Conservation (phyloP, 1,140 invertebrate species). For the Drosophila persimilis region DNA sequence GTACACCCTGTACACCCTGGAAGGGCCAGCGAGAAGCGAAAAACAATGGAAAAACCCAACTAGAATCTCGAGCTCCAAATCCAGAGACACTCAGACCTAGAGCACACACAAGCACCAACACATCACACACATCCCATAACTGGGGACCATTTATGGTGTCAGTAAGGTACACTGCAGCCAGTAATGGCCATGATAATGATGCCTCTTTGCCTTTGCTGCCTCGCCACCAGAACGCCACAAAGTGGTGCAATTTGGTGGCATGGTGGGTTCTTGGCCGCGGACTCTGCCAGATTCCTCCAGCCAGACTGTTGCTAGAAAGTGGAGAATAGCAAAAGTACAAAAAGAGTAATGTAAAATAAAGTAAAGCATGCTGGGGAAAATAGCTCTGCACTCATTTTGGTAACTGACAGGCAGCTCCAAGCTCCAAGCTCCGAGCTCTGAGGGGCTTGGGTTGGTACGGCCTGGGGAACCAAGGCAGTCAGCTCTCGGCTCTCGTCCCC, state of each 20-base stretch:
- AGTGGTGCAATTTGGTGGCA: constrained; percentile 68
- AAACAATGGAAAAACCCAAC: not conserved
- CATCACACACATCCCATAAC: not conserved
- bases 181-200: constrained; percentile 73
- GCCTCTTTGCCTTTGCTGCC: constrained; percentile 51
- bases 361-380: constrained; percentile 73
- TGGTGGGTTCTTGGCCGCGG: constrained; percentile 15
- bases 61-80: constrained; percentile 20
- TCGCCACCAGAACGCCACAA: constrained; percentile 65
- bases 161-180: constrained; percentile 77
- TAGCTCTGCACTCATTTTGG: constrained; percentile 77
- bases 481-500: constrained; percentile 43
- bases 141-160: constrained; percentile 71
- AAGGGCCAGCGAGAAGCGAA: not conserved
- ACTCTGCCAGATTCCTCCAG: constrained; percentile 35
- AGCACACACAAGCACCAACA: too few species aligned
- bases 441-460: not conserved
- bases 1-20: constrained; percentile 7
- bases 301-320: constrained; percentile 68
- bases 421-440: too few species aligned
- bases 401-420: constrained; percentile 54
- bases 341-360: constrained; percentile 39
- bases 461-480: constrained; percentile 19
- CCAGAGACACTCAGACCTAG: not conserved
- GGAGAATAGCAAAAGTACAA: constrained; percentile 39